Conservation (phyloP, 2,113 vertebrate species). For the Eira barbara region DNA sequence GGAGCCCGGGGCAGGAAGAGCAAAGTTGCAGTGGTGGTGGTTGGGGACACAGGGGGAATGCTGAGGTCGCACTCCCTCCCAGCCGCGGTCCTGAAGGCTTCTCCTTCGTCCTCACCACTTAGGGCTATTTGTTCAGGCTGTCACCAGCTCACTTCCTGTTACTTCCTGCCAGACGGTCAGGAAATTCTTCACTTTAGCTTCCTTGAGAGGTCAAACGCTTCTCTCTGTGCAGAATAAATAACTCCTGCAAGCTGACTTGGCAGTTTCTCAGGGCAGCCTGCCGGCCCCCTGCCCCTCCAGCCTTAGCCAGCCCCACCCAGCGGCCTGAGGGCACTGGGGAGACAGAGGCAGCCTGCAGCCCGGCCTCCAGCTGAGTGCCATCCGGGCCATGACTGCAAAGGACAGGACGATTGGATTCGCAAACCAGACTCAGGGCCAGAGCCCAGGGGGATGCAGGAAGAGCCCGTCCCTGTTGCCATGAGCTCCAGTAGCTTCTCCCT, state of each 20-base stretch:
- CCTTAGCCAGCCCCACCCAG: neutral
- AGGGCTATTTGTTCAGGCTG: neutral
- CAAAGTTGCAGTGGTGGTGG: neutral
- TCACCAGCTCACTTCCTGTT: constrained; percentile 38
- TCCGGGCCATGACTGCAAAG: neutral
- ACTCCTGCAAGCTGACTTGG: neutral
- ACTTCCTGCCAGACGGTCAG: neutral
- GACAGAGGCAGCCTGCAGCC: neutral
- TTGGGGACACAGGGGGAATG: neutral
- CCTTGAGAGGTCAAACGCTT: constrained; percentile 2
- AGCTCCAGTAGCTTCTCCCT: neutral
- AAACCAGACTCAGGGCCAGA: neutral
- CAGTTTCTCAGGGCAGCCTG: neutral
- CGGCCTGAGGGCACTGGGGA: neutral
- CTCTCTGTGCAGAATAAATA: constrained; percentile 43
- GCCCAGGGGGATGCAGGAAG: fast-evolving
- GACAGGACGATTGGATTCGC: neutral
- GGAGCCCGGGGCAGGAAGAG: neutral
- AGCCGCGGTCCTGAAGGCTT: neutral
- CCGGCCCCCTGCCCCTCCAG: neutral
- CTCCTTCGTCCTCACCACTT: neutral
- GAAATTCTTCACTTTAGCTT: constrained; percentile 57
- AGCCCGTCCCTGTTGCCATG: fast-evolving
- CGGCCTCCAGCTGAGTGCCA: fast-evolving
- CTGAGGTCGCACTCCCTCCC: neutral